Base-by-base conservation (phyloP, 2,888 invertebrate genomes). In the Junonia oenone region DNA sequence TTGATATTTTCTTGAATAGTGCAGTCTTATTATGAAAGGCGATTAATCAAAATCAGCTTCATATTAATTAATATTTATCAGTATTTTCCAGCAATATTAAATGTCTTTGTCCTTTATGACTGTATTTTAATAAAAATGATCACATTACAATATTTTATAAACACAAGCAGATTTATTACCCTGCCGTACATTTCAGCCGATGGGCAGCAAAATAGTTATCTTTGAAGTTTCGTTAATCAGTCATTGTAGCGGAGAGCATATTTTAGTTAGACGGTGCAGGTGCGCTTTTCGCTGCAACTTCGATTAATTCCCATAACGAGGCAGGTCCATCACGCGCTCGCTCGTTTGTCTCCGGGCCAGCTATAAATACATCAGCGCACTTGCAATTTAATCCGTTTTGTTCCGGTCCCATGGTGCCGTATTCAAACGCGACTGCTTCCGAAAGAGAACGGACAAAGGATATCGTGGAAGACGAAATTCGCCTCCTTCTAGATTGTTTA, bases 231-330 rank as follows among this genome's bases (percentile, higher is more conserved):
- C 46, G 65, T 68, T 68, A 65, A 69, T 70, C 66, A 68, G 69
- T 53, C 50, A 49, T 43, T 43, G 43, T 62, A 67, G 64, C 62
- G 62, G 66, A 63, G 59, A 63, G 78, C 78, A 84, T 83, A 84
- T 86, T 85, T 85, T 82, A 84, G 81, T 76, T 76, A 75, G 77
- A 75, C 71, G 67, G 66, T 83, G 76, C 89, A 88, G 89, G 88
- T 86, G 87, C 75, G 76, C 79, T 72, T 76, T 77, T 75, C 73
- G 77, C 73, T 81, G 81, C 82, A 79, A 81, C 79, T 88, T 85
- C 89, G 90, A 90, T 90, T 90, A 90, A 90, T 89, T 87, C 87
- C 81, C 82, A 89, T 89, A 90, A 90, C 89, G 89, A 89, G 89
- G 80, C 81, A 77, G 85, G 87, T 89, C 89, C 89, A 89, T 90